Conservation (phyloP, 2,113 vertebrate species). For the Tretioscincus oriximinensis region DNA sequence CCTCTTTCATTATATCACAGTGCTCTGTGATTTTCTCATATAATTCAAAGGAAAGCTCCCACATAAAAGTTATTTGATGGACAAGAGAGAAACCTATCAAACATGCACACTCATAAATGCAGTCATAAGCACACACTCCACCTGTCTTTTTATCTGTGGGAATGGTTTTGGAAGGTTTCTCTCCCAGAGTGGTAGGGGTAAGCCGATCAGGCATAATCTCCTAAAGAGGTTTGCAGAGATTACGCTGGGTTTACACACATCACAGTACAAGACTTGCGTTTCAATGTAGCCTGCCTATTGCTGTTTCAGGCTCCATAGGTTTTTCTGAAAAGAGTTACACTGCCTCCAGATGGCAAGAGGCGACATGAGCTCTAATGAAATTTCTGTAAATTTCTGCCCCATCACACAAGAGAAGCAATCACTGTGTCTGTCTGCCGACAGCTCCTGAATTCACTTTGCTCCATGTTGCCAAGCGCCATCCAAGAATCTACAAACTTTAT, state of each 20-base stretch:
- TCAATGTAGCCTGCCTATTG: slow-evolving; percentile 1
- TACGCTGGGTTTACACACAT: not conserved
- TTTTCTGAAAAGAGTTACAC: not conserved
- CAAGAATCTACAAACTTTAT: no score
- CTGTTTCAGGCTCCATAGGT: not conserved
- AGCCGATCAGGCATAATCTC: not conserved
- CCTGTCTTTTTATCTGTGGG: not conserved
- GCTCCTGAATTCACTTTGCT: no score
- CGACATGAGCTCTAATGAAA: no score
- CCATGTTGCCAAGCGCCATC: no score
- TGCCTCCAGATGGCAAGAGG: no score
- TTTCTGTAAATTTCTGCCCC: no score
- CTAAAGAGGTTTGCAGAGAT: slow-evolving; percentile 16
- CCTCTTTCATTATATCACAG: not conserved
- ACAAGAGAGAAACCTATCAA: not conserved
- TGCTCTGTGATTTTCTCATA: not conserved
- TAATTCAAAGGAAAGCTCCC: not conserved
- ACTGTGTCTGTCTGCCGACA: no score
- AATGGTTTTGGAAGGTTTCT: no score
- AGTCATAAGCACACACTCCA: not conserved
- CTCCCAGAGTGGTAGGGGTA: not conserved
- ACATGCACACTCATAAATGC: not conserved
- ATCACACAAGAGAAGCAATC: no score
- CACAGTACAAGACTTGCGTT: slow-evolving; percentile 1
- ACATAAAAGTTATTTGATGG: not conserved